Evolutionary conservation across 2,113 vertebrate species (phyloP).

Genomic region (Nanorana parkeri): DNA sequence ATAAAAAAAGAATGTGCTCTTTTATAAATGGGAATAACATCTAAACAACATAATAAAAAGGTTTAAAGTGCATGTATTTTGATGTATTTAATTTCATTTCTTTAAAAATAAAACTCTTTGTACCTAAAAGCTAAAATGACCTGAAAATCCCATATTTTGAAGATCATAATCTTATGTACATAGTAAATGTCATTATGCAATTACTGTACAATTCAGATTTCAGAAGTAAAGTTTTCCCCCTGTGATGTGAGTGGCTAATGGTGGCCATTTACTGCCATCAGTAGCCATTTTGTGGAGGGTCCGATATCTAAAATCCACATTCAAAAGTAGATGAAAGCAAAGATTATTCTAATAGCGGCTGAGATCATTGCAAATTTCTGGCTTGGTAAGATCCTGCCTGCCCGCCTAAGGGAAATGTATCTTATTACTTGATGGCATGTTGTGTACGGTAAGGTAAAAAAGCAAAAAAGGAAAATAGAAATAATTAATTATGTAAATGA

Average conservation of each 20-base stretch:
- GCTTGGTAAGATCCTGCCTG: background rate
- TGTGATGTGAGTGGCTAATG: background rate
- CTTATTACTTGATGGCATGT: background rate
- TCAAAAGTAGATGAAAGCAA: slow-evolving; percentile 28
- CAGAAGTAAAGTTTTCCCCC: background rate
- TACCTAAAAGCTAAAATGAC: background rate
- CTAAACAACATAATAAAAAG: too few relatives aligned
- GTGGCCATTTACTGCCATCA: slow-evolving; percentile 37
- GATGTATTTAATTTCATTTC: background rate
- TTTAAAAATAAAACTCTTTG: background rate
- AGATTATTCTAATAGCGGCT: slow-evolving; percentile 16
- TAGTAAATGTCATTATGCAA: background rate
- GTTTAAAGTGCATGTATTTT: background rate
- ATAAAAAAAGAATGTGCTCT: too few relatives aligned
- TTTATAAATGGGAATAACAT: too few relatives aligned
- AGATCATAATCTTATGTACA: background rate
- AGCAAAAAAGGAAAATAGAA: too few relatives aligned
- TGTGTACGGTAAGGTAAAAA: background rate
- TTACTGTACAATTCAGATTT: background rate
- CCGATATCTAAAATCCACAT: background rate
- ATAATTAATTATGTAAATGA: too few relatives aligned
- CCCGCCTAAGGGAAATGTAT: background rate
- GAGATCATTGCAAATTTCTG: background rate
- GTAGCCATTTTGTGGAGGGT: background rate
- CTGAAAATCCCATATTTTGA: background rate